Evolutionary conservation across 2,797 vertebrate genomes (phyloP), one percentile per base, ranked within the genome.

Genomic region (Melanotaenia parkinsoni): DNA sequence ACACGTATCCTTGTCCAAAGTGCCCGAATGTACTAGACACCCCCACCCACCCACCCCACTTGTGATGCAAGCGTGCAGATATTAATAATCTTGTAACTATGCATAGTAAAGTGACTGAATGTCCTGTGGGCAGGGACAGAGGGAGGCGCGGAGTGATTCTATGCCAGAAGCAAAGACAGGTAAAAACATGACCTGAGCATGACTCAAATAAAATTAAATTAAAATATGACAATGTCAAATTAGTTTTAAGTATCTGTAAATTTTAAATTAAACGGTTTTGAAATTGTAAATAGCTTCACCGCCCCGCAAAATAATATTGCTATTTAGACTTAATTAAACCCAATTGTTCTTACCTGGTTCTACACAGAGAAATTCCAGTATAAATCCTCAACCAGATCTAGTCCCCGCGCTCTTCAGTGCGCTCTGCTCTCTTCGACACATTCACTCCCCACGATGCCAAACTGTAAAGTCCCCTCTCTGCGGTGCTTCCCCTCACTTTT

Each of bases 71-170:
- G 72, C 89, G 74, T 56, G 32, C 51, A 69, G 84, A 90, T 94
- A 94, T 95, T 94, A 92, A 92, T 94, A 93, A 76, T 82, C 86
- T n/a, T 90, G 92, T 93, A 92, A 93, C 94, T 91, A 87, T 86
- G 91, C 89, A 82, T 91, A 88, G 74, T 89, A 87, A 86, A 80
- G 70, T 60, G 60, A 76, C 67, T 72, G 54, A 66, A 1, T 56
- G 59, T 56, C 43, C 56, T 61, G 60, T 50, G 63, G 30, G 33
- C 40, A 77, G 62, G 65, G 18, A 26, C 14, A 76, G 54, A 65
- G 43, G 14, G 58, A 69, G 37, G 37, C 26, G 65, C 16, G 10
- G 35, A 70, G 12, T 4, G n/a, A 60, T 61, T n/a, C 58, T 45
- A n/a, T 61, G 61, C 53, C 59, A 59, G 38, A 50, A 13, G n/a